Base-by-base conservation (phyloP, 1,140 invertebrate species). In the Zophobas atratus region DNA sequence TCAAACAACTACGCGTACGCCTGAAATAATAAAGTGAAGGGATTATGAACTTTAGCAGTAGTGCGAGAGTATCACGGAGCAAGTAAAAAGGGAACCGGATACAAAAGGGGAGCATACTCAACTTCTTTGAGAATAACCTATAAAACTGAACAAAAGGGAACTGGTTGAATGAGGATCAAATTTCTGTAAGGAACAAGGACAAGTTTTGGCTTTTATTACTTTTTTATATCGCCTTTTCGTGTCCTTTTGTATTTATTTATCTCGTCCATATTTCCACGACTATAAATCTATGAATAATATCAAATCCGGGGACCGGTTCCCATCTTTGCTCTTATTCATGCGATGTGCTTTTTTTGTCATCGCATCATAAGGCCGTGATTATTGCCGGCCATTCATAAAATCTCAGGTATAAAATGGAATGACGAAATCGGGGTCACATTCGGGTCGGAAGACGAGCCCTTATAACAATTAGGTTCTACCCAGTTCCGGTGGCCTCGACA, bases 271-370 rank as follows among this genome's bases (percentile, higher is more conserved):
- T 67, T 67, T 67, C 60, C 60, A n/a, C 60, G 39, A 43, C 60
- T n/a, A 67, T 67, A 67, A 67, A 67, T 67, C 60, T 67, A 67
- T 67, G 60, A 67, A 67, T 67, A 67, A 67, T 67, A 67, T 67
- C 39, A 20, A 5, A 4, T 2, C 49, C n/a, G 6, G 20, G 60
- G 6, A 67, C 39, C 38, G 36, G 56, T 60, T 60, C 56, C 56
- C 56, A 60, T 33, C 33, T 4, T 56, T 20, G 49, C 2, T 33
- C 55, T 2, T 2, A 34, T 60, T 35, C 43, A 46, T 3, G 6
- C 43, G 43, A 8, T 4, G 43, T 20, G 20, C 20, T 20, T 20
- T 20, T 46, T 46, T 46, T 46, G 3, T 46, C 43, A 46, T 46
- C 43, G 3, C 43, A 8, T 46, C 6, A 46, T 46, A 46, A 46